Evolutionary conservation across 2,113 vertebrate genomes (phyloP).

Genomic region (Eurypyga helias): DNA sequence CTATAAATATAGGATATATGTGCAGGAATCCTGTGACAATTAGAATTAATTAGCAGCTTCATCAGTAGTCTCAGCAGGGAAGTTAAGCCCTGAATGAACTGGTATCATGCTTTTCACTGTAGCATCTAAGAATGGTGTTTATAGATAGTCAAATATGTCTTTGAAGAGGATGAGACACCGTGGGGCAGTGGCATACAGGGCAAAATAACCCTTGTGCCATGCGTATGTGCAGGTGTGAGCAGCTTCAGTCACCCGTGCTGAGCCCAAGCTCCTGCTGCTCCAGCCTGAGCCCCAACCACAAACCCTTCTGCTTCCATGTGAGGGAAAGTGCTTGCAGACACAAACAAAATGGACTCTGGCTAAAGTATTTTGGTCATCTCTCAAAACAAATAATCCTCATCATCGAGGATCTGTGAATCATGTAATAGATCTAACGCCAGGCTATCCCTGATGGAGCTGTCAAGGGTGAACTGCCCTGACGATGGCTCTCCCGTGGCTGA

Average conservation of each 20-base stretch:
- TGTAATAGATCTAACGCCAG: background rate
- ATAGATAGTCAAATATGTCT: background rate
- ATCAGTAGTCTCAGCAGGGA: background rate
- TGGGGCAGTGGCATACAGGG: background rate
- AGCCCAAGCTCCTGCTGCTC: background rate
- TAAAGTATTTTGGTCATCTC: background rate
- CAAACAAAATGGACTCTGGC: background rate
- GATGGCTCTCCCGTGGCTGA: background rate
- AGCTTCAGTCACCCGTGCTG: background rate
- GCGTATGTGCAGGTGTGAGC: background rate
- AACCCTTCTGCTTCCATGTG: background rate
- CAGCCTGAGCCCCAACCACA: background rate
- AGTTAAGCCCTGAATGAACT: background rate
- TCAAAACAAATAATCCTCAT: background rate
- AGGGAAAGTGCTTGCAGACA: background rate
- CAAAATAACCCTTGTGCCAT: background rate
- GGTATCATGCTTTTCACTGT: background rate
- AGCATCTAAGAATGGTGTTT: background rate
- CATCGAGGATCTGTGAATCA: background rate
- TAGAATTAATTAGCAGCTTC: conserved; percentile 19
- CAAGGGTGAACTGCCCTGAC: background rate
- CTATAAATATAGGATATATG: background rate
- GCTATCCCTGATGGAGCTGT: background rate
- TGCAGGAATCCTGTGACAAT: background rate
- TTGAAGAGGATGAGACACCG: background rate